Base-by-base conservation (phyloP, 2,113 vertebrate genomes). In the Daphoenositta chrysoptera region DNA sequence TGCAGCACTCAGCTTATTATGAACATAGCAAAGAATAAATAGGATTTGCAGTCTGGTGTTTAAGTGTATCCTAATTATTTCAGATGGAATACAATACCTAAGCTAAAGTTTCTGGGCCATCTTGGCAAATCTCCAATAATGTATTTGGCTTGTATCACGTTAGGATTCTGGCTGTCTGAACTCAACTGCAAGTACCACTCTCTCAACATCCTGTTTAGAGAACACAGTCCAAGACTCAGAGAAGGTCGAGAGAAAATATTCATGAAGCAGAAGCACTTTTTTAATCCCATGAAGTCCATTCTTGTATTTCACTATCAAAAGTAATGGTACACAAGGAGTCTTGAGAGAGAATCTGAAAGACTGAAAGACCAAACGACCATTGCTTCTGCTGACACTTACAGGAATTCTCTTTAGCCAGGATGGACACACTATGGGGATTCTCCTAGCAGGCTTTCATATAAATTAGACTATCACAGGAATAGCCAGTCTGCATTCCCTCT, bases 1-100 rank as follows among this genome's bases (percentile, higher is more conserved):
- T 92, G 70, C 68, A 90, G 90, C 78, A 89, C 56, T 92, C 61
- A 19, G 81, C 95, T 92, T 39, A 17, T 80, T 89, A 90, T 31
- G 48, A 93, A 95, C 69, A 96, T 2, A 91, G 97, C 94, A 85
- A 58, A 94, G 84, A 89, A 45, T 76, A 96, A 96, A 84, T 1
- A 89, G 80, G 33, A 77, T 61, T 72, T 69, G 72, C 40, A 89
- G 48, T 28, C 64, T 50, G 9, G 15, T 44, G 42, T 82, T 64
- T 68, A 63, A 57, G 18, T 2, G 35, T 7, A 60, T 40, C 69
- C 61, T 33, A 71, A 78, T 63, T 28, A 30, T 44, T 73, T 73
- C 26, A 28, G 50, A 64, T 35, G 12, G 42, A 77, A 79, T 15
- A 16, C 3, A 75, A 30, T 4, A 65, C 6, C 75, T 80, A 35